Evolutionary conservation across 2,113 vertebrate genomes (phyloP).

Genomic region (Toxotes chatareus): DNA sequence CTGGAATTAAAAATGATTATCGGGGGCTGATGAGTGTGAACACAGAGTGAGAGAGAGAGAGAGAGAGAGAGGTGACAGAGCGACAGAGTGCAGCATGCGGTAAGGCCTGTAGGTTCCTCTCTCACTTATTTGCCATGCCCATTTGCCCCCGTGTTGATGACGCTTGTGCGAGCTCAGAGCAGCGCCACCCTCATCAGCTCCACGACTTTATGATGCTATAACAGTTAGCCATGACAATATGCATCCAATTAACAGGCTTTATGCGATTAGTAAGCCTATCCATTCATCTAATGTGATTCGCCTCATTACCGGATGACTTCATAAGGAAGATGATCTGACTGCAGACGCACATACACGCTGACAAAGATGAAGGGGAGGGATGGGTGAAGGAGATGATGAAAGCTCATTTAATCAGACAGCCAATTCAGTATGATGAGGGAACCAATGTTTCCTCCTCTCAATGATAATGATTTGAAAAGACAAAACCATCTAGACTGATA

Average conservation of each 20-base stretch:
- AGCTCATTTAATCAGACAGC: slow-evolving; percentile 70
- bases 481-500: slow-evolving; percentile 59
- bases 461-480: slow-evolving; percentile 74
- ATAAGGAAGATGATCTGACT: slow-evolving; percentile 73
- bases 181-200: slow-evolving; percentile 52
- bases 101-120: slow-evolving; percentile 41
- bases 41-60: slow-evolving; percentile 28
- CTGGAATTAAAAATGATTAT: slow-evolving; percentile 71
- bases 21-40: slow-evolving; percentile 52
- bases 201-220: slow-evolving; percentile 72
- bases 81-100: not conserved
- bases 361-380: slow-evolving; percentile 37
- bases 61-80: slow-evolving; percentile 3
- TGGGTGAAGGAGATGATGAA: slow-evolving; percentile 57
- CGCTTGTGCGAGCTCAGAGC: slow-evolving; percentile 60
- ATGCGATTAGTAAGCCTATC: slow-evolving; percentile 79
- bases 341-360: slow-evolving; percentile 33
- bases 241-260: slow-evolving; percentile 82
- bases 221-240: slow-evolving; percentile 80
- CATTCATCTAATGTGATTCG: slow-evolving; percentile 77
- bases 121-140: slow-evolving; percentile 69
- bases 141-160: slow-evolving; percentile 61
- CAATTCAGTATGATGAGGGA: slow-evolving; percentile 66
- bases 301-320: slow-evolving; percentile 77
- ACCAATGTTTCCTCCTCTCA: slow-evolving; percentile 67